A percentile compares a stretch with the other conserved stretches of the same genome.
Evolutionary conservation across 2,888 invertebrate species (phyloP).

Genomic region (Schizotus pectinicornis): DNA sequence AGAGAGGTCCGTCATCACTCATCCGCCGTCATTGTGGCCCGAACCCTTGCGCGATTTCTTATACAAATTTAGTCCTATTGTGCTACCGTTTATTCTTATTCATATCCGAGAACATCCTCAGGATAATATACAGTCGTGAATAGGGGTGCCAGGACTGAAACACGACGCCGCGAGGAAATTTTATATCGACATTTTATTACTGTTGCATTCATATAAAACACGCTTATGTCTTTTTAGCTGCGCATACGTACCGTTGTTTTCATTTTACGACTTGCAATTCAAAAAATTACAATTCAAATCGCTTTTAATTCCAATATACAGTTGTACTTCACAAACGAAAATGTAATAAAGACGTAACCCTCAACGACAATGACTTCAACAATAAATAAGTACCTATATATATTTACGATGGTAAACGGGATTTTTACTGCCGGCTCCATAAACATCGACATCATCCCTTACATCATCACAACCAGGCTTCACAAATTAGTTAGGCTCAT

Average conservation of each 20-base stretch:
- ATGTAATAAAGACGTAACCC: constrained; percentile 21
- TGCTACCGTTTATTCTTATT: constrained; percentile 48
- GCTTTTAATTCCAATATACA: constrained; percentile 16
- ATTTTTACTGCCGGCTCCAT: constrained; percentile 21
- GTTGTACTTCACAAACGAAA: constrained; percentile 3
- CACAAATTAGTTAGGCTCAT: too few relatives aligned
- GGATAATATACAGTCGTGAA: constrained; percentile 38
- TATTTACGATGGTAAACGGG: constrained; percentile 33
- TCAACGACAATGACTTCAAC: constrained; percentile 17
- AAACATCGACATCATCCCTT: not conserved
- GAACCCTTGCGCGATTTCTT: constrained; percentile 46
- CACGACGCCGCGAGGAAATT: constrained; percentile 40
- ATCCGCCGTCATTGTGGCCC: constrained; percentile 37
- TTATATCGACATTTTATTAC: constrained; percentile 40
- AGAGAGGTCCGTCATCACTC: constrained; percentile 51
- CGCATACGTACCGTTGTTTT: constrained; percentile 24
- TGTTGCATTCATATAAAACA: constrained; percentile 34
- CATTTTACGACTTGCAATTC: constrained; percentile 28
- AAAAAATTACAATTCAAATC: constrained; percentile 24
- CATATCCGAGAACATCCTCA: constrained; percentile 45
- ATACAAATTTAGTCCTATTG: constrained; percentile 54
- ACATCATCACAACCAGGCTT: too few relatives aligned
- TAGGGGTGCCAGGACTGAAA: constrained; percentile 38
- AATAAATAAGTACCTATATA: constrained; percentile 27
- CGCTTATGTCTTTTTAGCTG: constrained; percentile 26